These are phyloP conservation scores for Euphydryas editha DNA, from an alignment of 2,888 invertebrate genomes.

Conservation along the genomic window DNA sequence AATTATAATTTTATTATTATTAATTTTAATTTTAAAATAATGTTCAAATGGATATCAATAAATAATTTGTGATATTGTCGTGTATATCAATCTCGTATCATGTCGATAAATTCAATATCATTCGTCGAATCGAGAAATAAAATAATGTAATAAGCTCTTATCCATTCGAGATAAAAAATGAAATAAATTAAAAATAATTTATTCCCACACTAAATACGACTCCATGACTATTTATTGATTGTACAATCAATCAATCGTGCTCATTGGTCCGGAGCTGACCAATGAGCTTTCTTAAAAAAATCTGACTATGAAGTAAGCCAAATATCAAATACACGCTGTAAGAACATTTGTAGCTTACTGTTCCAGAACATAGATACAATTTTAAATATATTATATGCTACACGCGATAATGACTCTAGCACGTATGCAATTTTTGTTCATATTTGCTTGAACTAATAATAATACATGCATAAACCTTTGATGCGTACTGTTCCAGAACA, in stretches of 20 bases:
- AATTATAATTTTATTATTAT: no score
- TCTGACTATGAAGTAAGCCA: constrained; percentile 32
- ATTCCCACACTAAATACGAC: constrained; percentile 45
- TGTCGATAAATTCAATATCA: constrained; percentile 14
- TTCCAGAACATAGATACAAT: constrained; percentile 12
- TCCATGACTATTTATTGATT: constrained; percentile 58
- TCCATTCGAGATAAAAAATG: constrained; percentile 35
- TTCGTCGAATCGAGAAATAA: constrained; percentile 19
- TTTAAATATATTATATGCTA: constrained; percentile 1
- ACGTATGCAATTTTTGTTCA: not conserved
- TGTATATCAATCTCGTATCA: constrained; percentile 21
- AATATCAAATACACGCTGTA: constrained; percentile 38
- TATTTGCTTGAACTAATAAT: constrained; percentile 14
- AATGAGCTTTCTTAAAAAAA: constrained; percentile 53
- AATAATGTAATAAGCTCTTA: constrained; percentile 31
- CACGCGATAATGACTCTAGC: constrained; percentile 20
- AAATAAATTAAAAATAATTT: constrained; percentile 45
- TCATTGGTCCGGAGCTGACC: constrained; percentile 66
- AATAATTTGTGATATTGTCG: not conserved
- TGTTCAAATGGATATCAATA: not conserved
- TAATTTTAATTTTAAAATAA: no score
- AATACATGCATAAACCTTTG: not conserved
- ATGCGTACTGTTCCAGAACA: not conserved
- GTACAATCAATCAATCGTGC: constrained; percentile 55
- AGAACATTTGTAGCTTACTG: constrained; percentile 23